phyloP scores from a whole-genome alignment of 2,797 vertebrate genomes.

The Tiaroga cobitis region DNA sequence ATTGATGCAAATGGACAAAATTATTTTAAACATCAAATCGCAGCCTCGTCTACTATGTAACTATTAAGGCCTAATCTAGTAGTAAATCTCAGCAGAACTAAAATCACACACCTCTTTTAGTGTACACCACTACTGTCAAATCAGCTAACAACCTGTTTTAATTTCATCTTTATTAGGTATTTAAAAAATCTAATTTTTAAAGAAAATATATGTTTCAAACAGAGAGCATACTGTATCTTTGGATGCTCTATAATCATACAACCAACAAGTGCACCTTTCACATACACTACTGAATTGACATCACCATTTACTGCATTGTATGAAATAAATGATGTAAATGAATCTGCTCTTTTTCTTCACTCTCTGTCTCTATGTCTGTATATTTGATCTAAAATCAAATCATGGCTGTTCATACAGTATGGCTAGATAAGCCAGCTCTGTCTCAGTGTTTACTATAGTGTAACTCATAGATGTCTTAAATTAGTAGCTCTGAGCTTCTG shows the following conservation, averaged over 20 bases:
- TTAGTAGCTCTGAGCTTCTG: neutral
- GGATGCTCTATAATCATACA: neutral
- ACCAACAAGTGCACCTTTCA: neutral
- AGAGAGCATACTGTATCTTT: neutral
- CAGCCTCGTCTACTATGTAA: neutral
- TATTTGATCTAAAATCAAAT: neutral
- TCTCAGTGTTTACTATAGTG: neutral
- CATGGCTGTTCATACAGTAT: neutral
- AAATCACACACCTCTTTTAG: neutral
- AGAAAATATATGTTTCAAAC: neutral
- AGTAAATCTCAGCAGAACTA: neutral
- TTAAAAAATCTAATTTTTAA: neutral
- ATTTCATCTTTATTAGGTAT: neutral
- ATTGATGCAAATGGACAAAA: neutral
- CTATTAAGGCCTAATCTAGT: neutral
- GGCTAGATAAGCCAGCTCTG: neutral
- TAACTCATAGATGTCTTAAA: neutral
- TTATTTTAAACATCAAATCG: neutral
- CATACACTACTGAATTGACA: neutral
- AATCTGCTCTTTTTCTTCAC: too few species aligned
- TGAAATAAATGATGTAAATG: neutral
- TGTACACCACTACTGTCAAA: neutral
- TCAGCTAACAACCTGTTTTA: neutral
- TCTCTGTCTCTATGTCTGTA: neutral
- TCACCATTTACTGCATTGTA: neutral